Base-by-base conservation (phyloP, 2,113 vertebrate species). In the Manacus vitellinus region DNA sequence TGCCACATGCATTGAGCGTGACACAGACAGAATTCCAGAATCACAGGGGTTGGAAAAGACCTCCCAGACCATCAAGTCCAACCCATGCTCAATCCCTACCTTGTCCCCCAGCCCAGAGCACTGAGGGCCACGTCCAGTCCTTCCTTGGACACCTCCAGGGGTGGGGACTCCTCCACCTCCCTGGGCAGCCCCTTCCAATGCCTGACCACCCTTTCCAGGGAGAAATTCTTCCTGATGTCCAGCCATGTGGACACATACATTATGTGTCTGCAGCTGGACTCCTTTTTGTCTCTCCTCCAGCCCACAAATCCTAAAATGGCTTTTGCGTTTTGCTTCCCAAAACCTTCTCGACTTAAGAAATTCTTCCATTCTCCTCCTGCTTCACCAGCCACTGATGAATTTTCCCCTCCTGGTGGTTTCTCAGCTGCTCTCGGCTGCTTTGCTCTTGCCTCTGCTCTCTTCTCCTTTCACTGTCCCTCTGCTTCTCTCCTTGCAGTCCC, bases 401-500 rank as follows among this genome's bases (percentile, higher is more conserved):
- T 4, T 52, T 35, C 55, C 22, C 2, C 17, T n/a, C n/a, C 55
- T 3, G 19, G 39, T 33, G 68, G 17, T 65, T 58, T 70, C 76
- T 94, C 66, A n/a, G 84, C 88, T 89, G 72, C 76, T 41, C 70
- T 1, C 43, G n/a, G 52, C 47, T 77, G 82, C 90, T 77, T 70
- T 76, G 56, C 87, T 80, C 79, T 33, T 46, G 7, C 51, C 80
- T 94, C 21, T 85, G 88, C 88, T 63, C 20, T 59, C 35, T 73
- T 62, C 86, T 89, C 52, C 79, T 89, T 46, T 95, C 92, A 91
- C 73, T 95, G 63, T 74, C 74, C 47, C 88, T 94, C 85, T 93
- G 92, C 94, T 96, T 96, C 95, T 95, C 67, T 75, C 56, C 65
- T 73, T 94, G 67, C 97, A 99, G 99, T 99, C 99, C 81, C 99